Evolutionary conservation across 2,888 invertebrate species (phyloP), one percentile per base, ranked within the genome.

Genomic region (Anodontia alba): DNA sequence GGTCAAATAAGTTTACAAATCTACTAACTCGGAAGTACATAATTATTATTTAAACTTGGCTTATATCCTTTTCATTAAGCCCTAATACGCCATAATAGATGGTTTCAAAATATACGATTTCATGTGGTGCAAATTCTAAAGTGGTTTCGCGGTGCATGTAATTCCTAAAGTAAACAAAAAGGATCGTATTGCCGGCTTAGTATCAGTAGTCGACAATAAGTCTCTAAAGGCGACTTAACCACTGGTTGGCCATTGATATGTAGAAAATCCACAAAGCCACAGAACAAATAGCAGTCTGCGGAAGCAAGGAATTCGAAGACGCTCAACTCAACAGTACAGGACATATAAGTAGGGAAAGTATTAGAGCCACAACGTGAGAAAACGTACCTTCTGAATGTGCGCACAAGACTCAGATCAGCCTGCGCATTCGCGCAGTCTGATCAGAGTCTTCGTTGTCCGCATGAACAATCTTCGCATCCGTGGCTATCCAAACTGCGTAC

Each of bases 181-280:
- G 43, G 46, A 69, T 69, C 69, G 42, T 31, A 43, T 42, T 43
- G 46, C 46, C 69, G 69, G 69, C 42, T 69, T 43, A 69, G 69
- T 69, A 69, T 69, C 43, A 42, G 36, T n/a, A 42, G 76, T 49
- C 70, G 76, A 43, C 76, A 46, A 38, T 62, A 49, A 71, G 76
- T 76, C 76, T 76, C 69, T 70, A 70, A 71, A n/a, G 23, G 33
- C 70, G 57, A 46, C 69, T 46, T 69, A 69, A 69, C 69, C 69
- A 33, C 69, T 17, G n/a, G 15, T 1, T 57, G 8, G 62, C 70
- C 43, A 76, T 76, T 76, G 76, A 70, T 71, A 71, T 62, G 33
- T 15, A 23, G n/a, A 31, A 49, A 76, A 76, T 76, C 76, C 62
- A 43, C 20, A 54, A 62, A 76, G 29, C 23, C 76, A 5, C 15